Base-by-base conservation (phyloP, 2,888 invertebrate species). In the Drosophila fungiperda region DNA sequence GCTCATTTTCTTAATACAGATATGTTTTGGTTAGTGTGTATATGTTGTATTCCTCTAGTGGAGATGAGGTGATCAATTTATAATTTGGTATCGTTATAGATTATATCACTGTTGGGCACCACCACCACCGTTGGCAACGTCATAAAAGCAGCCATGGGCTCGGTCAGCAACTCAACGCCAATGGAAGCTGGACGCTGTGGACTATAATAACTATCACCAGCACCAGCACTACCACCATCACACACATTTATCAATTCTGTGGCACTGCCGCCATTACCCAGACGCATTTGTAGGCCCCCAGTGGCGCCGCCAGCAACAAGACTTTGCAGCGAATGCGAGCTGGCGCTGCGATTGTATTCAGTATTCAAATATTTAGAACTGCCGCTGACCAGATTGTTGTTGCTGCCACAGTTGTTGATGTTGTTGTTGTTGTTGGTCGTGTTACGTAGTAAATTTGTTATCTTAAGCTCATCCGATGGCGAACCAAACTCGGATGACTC, bases 401-500 rank as follows among this genome's bases (percentile, higher is more conserved):
- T 78, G 66, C 6, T 59, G 67, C 45, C 17, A 62, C 71, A 71
- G 72, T 77, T 82, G 74, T 80, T 87, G 62, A 17, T 60, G 61
- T 74, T 75, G 77, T 78, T 83, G 75, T 78, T 89, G 48, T 85
- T 85, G 79, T 78, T 83, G 76, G 80, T 86, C 75, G 80, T 90
- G 67, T 82, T 83, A 74, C 86, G 87, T 72, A 87, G 68, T 68
- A 86, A 75, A 81, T 80, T 86, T 78, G 90, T 82, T 70, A 86
- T 78, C 87, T 88, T 90, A 70, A 88, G 91, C 73, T 93, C 93
- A 82, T 93, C 93, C 79, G 91, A 91, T 68, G 93, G 93, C 82
- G 93, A 93, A 89, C 93, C 93, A 82, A 93, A 92, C 90, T 93
- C 93, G 82, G 93, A 93, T 76, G 91, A 90, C 78, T 93, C 93